phyloP scores from a whole-genome alignment of 1,140 invertebrate genomes.

The Gerris buenoi region DNA sequence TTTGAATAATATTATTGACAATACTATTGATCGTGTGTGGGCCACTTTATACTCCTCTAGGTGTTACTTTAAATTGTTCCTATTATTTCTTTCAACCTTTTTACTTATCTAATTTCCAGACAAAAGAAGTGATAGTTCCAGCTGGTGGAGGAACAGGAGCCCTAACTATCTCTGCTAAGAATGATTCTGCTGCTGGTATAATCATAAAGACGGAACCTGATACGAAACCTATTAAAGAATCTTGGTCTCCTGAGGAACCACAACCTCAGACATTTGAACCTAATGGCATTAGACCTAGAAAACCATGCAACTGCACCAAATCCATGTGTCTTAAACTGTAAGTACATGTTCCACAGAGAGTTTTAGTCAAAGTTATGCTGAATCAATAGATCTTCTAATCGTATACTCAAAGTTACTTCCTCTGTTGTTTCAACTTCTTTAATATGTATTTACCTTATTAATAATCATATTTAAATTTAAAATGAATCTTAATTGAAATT shows the following conservation, averaged over 20 bases:
- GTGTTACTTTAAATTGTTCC: background rate
- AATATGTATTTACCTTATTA: too few species aligned
- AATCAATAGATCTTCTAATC: too few species aligned
- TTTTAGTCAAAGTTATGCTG: too few species aligned
- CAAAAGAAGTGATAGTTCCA: background rate
- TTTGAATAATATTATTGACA: too few species aligned
- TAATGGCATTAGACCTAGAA: conserved; percentile 62
- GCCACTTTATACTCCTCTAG: too few species aligned
- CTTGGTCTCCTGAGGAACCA: conserved; percentile 5
- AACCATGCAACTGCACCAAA: conserved; percentile 98
- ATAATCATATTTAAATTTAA: too few species aligned
- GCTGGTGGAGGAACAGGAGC: background rate
- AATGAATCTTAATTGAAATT: too few species aligned
- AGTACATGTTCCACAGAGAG: too few species aligned
- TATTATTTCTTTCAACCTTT: background rate
- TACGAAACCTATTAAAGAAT: conserved; percentile 3
- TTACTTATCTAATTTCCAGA: background rate
- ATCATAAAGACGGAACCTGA: conserved; percentile 5
- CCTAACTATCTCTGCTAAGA: background rate
- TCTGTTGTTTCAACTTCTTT: too few species aligned
- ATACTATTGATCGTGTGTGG: too few species aligned
- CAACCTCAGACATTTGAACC: conserved; percentile 31
- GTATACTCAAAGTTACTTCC: too few species aligned
- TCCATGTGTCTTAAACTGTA: conserved; percentile 94
- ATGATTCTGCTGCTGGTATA: background rate